phyloP scores from a whole-genome alignment of 2,113 vertebrate genomes.

The Periophthalmus modestus region DNA sequence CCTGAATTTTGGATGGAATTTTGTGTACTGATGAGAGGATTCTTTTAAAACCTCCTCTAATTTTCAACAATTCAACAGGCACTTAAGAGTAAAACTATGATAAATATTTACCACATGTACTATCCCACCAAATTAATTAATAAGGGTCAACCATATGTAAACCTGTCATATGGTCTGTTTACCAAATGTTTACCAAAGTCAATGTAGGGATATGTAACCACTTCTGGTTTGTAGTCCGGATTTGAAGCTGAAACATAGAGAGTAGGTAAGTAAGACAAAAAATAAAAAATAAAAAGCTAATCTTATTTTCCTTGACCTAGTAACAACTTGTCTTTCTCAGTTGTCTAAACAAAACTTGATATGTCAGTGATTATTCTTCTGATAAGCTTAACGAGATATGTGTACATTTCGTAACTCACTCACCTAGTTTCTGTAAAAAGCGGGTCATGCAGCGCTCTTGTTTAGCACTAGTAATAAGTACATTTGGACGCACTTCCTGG shows the following conservation, averaged over 20 bases:
- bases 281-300: background rate
- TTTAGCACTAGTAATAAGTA: slow-evolving; percentile 90
- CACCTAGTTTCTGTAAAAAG: slow-evolving; percentile 82
- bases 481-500: slow-evolving; percentile 82
- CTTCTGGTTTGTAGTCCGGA: slow-evolving; percentile 80
- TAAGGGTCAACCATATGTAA: too few species aligned
- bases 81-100: too few species aligned
- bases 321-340: slow-evolving; percentile 27
- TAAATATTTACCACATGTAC: too few species aligned
- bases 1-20: too few species aligned
- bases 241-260: slow-evolving; percentile 62
- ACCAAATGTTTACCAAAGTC: slow-evolving; percentile 94
- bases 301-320: slow-evolving; percentile 50
- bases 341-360: slow-evolving; percentile 24
- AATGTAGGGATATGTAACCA: slow-evolving; percentile 85
- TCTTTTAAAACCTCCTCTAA: too few species aligned
- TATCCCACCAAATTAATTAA: background rate
- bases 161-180: slow-evolving; percentile 36
- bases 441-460: slow-evolving; percentile 84
- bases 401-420: slow-evolving; percentile 26
- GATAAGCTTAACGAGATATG: slow-evolving; percentile 7
- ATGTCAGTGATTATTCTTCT: background rate
- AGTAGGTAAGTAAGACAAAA: background rate
- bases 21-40: too few species aligned
- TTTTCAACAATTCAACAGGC: too few species aligned